Base-by-base conservation (phyloP, 2,888 invertebrate species). In the Aphrophora alni region DNA sequence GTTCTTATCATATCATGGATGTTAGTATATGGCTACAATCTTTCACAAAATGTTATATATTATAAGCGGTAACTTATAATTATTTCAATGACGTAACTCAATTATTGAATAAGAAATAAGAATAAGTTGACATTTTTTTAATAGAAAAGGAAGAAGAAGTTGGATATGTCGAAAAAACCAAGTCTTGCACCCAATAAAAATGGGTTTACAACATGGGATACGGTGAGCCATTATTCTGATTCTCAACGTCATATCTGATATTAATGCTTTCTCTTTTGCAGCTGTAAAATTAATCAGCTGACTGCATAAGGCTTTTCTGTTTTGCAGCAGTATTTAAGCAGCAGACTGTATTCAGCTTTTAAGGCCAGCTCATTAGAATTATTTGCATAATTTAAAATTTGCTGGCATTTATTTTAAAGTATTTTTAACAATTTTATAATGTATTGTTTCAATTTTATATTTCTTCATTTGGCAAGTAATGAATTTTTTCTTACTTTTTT, bases 171-270 rank as follows among this genome's bases (percentile, higher is more conserved):
- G 59, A n/a, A 21, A 59, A 2, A 1, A 21, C n/a, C 21, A 2
- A 59, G 59, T 59, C 59, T 59, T 21, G 59, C 59, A 21, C 2
- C 59, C 2, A 59, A 59, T 59, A 59, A 21, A 5, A 59, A 59
- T 21, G 59, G 59, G n/a, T 59, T 59, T 14, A 21, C 21, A 59
- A 59, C 59, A 59, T 59, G 59, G 59, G 59, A 59, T 21, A 59
- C 59, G 59, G 59, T 59, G 59, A 59, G 59, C 59, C 59, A 59
- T 59, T 21, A 59, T 59, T 59, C 59, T 59, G 59, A 59, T 21
- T 59, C 5, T 59, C 59, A 59, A 21, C 59, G 59, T 21, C 59
- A 59, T 0, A 59, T 59, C 59, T 59, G 21, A 59, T 59, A 21
- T 21, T 5, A 59, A 21, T 59, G 59, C 59, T 59, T 59, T 59